Evolutionary conservation across 2,888 invertebrate species (phyloP).

Genomic region (Blastobasis adustella): DNA sequence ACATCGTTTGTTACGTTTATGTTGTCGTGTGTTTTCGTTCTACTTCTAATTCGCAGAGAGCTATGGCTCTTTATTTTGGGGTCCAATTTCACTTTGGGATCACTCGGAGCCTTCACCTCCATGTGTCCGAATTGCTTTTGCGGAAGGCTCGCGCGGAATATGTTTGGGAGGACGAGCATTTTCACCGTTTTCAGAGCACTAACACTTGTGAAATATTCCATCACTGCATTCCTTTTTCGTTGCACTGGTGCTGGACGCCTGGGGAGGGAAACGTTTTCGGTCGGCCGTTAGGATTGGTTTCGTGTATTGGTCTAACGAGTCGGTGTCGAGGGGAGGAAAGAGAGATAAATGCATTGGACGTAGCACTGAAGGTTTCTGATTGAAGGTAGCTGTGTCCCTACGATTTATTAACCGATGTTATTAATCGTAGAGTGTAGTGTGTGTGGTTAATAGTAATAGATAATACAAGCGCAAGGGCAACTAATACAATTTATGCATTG

Average conservation of each 20-base stretch:
- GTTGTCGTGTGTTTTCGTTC: slow-evolving; percentile 53
- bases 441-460: neutral
- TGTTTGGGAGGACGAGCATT: slow-evolving; percentile 69
- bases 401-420: neutral
- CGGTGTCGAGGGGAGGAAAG: no score
- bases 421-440: neutral
- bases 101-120: slow-evolving; percentile 24
- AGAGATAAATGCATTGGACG: no score
- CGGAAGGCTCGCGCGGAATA: slow-evolving; percentile 58
- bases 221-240: slow-evolving; percentile 69
- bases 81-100: slow-evolving; percentile 23
- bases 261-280: neutral
- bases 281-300: slow-evolving; percentile 36
- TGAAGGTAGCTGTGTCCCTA: no score
- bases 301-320: slow-evolving; percentile 33
- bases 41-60: slow-evolving; percentile 51
- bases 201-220: slow-evolving; percentile 65
- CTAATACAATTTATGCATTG: no score
- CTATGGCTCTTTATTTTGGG: slow-evolving; percentile 30
- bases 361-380: no score
- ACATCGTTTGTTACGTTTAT: slow-evolving; percentile 36
- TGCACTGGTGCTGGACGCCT: slow-evolving; percentile 29
- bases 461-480: neutral
- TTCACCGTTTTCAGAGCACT: slow-evolving; percentile 65
- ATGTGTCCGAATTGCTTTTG: slow-evolving; percentile 47